Percentiles rank a stretch among this genome's conserved stretches.
Evolutionary conservation across 1,140 invertebrate species (phyloP).

Genomic region (Formica exsecta): DNA sequence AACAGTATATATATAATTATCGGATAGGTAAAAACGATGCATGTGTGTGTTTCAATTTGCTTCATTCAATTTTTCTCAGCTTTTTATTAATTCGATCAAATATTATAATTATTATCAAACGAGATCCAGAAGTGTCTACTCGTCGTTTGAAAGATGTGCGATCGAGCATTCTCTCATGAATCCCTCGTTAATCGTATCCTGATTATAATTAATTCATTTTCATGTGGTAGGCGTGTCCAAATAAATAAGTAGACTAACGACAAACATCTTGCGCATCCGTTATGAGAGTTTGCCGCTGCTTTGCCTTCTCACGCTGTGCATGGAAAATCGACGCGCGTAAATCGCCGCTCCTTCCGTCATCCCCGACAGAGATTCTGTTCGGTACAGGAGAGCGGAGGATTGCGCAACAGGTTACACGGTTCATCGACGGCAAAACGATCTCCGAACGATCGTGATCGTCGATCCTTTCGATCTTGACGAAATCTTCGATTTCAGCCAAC

Average conservation of each 20-base stretch:
- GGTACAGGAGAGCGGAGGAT: constrained; percentile 36
- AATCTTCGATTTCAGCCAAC: constrained; percentile 7
- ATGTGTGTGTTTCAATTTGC: no score
- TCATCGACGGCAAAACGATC: constrained; percentile 66
- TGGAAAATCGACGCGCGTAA: background rate
- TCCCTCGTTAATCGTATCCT: background rate
- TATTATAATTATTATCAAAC: background rate
- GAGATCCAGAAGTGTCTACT: background rate
- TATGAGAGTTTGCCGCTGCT: background rate
- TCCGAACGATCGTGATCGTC: constrained; percentile 57
- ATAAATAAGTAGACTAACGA: background rate
- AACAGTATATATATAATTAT: no score
- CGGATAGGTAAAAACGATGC: no score
- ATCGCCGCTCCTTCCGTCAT: constrained; percentile 22
- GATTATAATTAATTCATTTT: constrained; percentile 5
- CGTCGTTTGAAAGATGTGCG: background rate
- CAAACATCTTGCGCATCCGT: background rate
- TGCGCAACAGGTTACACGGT: constrained; percentile 70
- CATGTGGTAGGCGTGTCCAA: background rate
- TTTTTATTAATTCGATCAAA: background rate
- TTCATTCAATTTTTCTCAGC: background rate
- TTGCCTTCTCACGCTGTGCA: constrained; percentile 20
- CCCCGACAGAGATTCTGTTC: constrained; percentile 29
- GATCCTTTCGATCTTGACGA: constrained; percentile 30
- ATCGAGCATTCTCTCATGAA: background rate